Percentiles rank a stretch among this genome's conserved stretches.
phyloP scores from a whole-genome alignment of 2,113 vertebrate genomes.

The Catharus minimus region DNA sequence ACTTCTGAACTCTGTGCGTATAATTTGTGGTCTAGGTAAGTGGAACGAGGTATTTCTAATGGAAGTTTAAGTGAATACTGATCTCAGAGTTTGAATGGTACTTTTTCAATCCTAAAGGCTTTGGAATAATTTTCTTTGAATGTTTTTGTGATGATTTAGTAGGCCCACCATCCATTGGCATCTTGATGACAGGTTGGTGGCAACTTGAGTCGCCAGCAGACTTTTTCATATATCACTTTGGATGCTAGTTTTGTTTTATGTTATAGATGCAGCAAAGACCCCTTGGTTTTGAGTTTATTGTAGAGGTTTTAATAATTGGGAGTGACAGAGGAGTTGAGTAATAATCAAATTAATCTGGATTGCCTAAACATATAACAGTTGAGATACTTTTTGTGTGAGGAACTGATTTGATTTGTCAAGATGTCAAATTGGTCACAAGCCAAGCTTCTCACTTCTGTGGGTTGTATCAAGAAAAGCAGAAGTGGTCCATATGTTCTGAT shows the following conservation, averaged over 20 bases:
- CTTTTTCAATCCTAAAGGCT: background rate
- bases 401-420: constrained; percentile 46
- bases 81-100: background rate
- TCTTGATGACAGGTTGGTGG: background rate
- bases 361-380: background rate
- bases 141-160: background rate
- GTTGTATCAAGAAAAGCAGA: constrained; percentile 35
- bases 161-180: rapidly evolving
- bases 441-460: constrained; percentile 45
- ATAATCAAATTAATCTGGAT: constrained; percentile 2
- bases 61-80: background rate
- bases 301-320: background rate
- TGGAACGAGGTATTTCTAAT: background rate
- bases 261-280: background rate
- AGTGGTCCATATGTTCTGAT: constrained; percentile 58
- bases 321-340: background rate
- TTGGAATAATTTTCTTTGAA: background rate
- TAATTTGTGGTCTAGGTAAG: background rate
- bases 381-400: constrained; percentile 1
- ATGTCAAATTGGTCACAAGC: constrained; percentile 53
- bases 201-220: background rate
- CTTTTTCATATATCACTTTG: background rate
- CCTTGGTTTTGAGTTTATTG: background rate
- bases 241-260: background rate
- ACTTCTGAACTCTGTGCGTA: background rate